Conservation (phyloP, 2,113 vertebrate genomes). For the Eudyptes chrysolophus region DNA sequence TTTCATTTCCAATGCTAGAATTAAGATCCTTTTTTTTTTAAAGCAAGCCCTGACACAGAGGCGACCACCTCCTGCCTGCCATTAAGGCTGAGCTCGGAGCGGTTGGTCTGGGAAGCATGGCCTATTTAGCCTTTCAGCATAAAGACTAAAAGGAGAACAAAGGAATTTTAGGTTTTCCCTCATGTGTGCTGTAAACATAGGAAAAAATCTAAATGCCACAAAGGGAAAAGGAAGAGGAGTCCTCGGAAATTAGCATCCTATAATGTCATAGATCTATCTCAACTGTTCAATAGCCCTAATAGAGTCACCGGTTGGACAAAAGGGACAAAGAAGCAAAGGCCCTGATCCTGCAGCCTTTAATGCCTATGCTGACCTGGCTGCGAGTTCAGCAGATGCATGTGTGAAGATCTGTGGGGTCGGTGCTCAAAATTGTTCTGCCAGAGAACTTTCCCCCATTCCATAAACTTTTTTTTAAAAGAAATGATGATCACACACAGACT, state of each 20-base stretch:
- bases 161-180: conserved; percentile 16
- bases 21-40: conserved; percentile 44
- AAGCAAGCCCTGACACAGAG: conserved; percentile 30
- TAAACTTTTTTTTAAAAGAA: background rate
- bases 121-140: conserved; percentile 4
- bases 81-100: background rate
- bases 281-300: background rate
- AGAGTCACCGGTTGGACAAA: background rate
- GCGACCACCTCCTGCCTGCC: background rate
- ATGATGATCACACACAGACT: fast-evolving
- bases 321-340: background rate
- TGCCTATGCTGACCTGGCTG: background rate
- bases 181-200: background rate
- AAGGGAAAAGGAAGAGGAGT: background rate
- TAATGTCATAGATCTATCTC: background rate
- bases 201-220: background rate
- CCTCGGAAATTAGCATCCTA: background rate
- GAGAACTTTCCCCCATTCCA: background rate
- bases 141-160: background rate
- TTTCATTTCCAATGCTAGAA: conserved; percentile 50
- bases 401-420: background rate
- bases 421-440: background rate
- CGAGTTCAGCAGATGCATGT: background rate
- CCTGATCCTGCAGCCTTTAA: background rate
- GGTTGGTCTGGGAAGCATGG: background rate